These are phyloP conservation scores for Platanista minor DNA, from an alignment of 2,113 vertebrate genomes.

Conservation along the genomic window DNA sequence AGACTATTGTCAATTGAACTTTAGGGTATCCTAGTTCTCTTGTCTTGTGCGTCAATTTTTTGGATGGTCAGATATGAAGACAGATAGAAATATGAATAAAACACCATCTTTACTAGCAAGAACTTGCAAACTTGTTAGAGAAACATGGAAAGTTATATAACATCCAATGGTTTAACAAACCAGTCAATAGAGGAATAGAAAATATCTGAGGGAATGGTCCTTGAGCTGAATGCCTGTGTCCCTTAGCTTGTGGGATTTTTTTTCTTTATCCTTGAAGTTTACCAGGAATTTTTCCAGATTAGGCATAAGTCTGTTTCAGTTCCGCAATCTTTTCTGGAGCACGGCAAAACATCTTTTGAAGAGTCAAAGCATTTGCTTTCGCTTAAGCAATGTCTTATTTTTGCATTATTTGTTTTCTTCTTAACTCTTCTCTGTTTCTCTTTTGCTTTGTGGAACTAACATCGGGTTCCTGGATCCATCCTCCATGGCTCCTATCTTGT, in stretches of 20 bases:
- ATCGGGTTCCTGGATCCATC: fast-evolving
- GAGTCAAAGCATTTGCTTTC: neutral
- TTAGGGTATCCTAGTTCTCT: neutral
- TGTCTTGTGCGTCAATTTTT: neutral
- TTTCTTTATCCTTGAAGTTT: neutral
- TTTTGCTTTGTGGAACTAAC: neutral
- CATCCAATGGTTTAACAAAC: neutral
- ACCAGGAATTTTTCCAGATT: neutral
- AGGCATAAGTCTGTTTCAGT: neutral
- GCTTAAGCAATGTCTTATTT: neutral
- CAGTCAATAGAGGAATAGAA: neutral
- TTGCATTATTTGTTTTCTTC: neutral
- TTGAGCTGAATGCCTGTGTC: neutral
- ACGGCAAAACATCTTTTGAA: neutral
- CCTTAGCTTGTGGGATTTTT: neutral
- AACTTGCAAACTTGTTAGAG: neutral
- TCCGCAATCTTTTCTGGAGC: neutral
- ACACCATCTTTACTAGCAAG: neutral
- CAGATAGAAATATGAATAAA: neutral
- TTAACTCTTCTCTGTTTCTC: neutral
- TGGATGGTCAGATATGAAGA: neutral
- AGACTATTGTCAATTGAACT: neutral
- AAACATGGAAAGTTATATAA: neutral
- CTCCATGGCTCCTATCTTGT: neutral
- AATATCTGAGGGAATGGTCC: neutral